Base-by-base conservation (phyloP, 2,888 invertebrate genomes). In the Elegia similella region DNA sequence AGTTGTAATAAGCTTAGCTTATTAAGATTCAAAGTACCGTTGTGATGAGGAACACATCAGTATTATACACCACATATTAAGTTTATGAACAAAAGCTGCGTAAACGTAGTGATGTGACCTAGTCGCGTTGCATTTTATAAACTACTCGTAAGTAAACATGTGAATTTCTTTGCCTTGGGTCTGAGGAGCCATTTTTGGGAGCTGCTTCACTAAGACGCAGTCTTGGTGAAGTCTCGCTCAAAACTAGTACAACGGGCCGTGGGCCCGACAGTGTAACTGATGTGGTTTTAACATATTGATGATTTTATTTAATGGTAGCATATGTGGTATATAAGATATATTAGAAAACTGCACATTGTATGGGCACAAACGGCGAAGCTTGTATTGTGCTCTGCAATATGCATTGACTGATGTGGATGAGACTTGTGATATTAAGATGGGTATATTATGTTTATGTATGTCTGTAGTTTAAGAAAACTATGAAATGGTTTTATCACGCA, bases 381-480 rank as follows among this genome's bases (percentile, higher is more conserved):
- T 38, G 38, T 8, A 17, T 47, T 46, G 46, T 62, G 60, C 55
- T 46, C 58, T 73, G 73, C 70, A 79, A 74, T 76, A 72, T 78
- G 76, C 71, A 69, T 69, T 63, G 86, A 88, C 87, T 88, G 88
- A 87, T 80, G 82, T 82, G 75, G 72, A 75, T 76, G 76, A 75
- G 75, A 81, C 73, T 79, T 88, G 88, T 88, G 88, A 87, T 88
- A 88, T 77, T 81, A 81, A 82, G 80, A 64, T 75, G 66, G 75
- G 65, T 66, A 71, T 67, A n/a, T n/a, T n/a, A 23, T 23, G 23
- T 23, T 3, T 23, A 23, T 23, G 23, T 23, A 23, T 67, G 63
- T 69, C 58, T 62, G 61, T 65, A 60, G 23, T 66, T 65, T 68
- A 67, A 67, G 64, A 56, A 57, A 62, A 70, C 67, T 63, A 63